These are phyloP conservation scores for Carabus problematicus DNA, from an alignment of 2,888 invertebrate species.

Conservation along the genomic window DNA sequence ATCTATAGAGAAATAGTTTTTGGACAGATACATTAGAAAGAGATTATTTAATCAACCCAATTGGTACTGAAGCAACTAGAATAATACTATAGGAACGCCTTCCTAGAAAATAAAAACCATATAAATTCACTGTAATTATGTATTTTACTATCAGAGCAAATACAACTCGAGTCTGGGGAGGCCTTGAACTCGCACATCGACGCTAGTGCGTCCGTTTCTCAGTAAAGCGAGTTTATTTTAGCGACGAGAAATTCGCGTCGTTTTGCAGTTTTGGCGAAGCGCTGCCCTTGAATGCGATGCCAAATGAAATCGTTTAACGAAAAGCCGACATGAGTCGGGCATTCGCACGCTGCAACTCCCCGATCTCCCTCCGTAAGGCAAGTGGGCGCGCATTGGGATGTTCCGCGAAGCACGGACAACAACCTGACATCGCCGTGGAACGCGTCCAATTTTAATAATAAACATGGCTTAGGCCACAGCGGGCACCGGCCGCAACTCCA, in stretches of 20 bases:
- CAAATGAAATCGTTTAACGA: constrained; percentile 36
- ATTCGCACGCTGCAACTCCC: not conserved
- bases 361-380: not conserved
- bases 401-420: constrained; percentile 23
- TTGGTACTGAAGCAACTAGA: no score
- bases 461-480: constrained; percentile 19
- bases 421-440: constrained; percentile 33
- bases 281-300: constrained; percentile 37
- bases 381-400: not conserved
- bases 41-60: no score
- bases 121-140: no score
- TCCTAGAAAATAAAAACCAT: no score
- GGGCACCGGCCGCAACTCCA: constrained; percentile 1
- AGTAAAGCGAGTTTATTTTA: constrained; percentile 32
- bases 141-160: no score
- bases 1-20: no score
- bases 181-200: constrained; percentile 22
- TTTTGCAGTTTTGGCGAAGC: constrained; percentile 33
- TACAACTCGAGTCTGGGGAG: not conserved
- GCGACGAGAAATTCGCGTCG: constrained; percentile 36
- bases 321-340: no score
- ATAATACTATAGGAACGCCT: no score
- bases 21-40: no score
- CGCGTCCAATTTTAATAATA: constrained; percentile 41
- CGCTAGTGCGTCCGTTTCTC: constrained; percentile 22